Evolutionary conservation across 2,888 invertebrate genomes (phyloP).

Genomic region (Andrena fulva): DNA sequence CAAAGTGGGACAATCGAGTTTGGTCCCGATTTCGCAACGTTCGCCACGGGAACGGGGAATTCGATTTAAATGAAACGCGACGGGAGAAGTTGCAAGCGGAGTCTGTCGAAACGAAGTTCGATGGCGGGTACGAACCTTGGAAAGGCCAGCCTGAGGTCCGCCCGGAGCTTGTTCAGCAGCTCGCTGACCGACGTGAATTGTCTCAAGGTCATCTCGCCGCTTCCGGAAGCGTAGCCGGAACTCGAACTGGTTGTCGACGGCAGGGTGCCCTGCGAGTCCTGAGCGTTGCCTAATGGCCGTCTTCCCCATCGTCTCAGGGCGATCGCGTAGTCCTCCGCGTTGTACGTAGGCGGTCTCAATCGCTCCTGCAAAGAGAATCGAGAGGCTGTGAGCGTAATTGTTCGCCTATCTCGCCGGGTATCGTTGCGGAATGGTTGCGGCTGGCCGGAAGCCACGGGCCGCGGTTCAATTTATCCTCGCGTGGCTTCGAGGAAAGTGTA

Average conservation of each 20-base stretch:
- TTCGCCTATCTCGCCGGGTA: neutral
- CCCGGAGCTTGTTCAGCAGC: constrained; percentile 93
- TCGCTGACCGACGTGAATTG: constrained; percentile 96
- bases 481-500: neutral
- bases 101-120: neutral
- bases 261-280: constrained; percentile 81
- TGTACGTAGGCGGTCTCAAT: constrained; percentile 94
- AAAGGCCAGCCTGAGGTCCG: constrained; percentile 94
- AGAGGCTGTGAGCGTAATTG: constrained; percentile 4
- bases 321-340: constrained; percentile 94
- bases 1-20: constrained; percentile 11
- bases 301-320: constrained; percentile 93
- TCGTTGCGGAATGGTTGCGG: neutral
- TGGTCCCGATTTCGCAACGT: neutral
- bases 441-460: too few relatives aligned
- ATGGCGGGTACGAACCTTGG: constrained; percentile 89
- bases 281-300: constrained; percentile 86
- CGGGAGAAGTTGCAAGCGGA: neutral
- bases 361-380: constrained; percentile 87
- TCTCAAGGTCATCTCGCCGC: constrained; percentile 94
- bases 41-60: neutral
- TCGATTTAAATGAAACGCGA: neutral
- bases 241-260: constrained; percentile 84
- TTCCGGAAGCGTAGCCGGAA: constrained; percentile 86
- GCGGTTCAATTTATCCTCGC: neutral